Base-by-base conservation (phyloP, 2,797 vertebrate species). In the Myotis daubentonii region DNA sequence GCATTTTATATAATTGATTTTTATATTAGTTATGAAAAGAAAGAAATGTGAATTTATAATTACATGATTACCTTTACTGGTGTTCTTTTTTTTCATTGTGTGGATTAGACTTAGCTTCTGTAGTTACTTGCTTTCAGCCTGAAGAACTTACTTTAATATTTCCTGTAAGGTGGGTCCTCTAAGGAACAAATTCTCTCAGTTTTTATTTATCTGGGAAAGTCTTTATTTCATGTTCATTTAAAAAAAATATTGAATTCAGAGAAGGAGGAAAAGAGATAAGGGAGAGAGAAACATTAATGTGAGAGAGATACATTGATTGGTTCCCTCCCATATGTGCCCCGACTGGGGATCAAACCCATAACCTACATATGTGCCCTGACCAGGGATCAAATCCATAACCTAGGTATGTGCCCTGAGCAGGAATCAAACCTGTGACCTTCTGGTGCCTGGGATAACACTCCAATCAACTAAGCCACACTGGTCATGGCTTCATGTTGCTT, bases 41-140 rank as follows among this genome's bases (percentile, higher is more conserved):
- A 82, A 38, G 30, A 75, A 79, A 70, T 20, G 25, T 38, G 17
- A 33, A 83, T 84, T 76, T 68, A 57, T 88, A 76, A 38, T 78
- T 51, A 76, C n/a, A 25, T 89, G 38, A 51, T 86, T 66, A 78
- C 30, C 41, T 75, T 47, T 92, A 70, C 38, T 66, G 62, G 30
- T 78, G 8, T 68, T 84, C 57, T 91, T 83, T 87, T 47, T 55
- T 83, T 62, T 85, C 83, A 76, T 78, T 70, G 25, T 70, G 72
- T 92, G 19, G 49, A 78, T 91, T 74, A 19, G 15, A 65, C 62
- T 83, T 83, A 41, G 9, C 15, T 83, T 91, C 23, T 79, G 3
- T 33, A n/a, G 47, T 85, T 85, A 78, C 49, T 85, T 65, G 57
- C n/a, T 76, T 88, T 76, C 20, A 51, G 44, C 49, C 60, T 88